A percentile compares a stretch with the other conserved stretches of the same genome.
Conservation (phyloP, 1,140 invertebrate species). For the Megathymus violae region DNA sequence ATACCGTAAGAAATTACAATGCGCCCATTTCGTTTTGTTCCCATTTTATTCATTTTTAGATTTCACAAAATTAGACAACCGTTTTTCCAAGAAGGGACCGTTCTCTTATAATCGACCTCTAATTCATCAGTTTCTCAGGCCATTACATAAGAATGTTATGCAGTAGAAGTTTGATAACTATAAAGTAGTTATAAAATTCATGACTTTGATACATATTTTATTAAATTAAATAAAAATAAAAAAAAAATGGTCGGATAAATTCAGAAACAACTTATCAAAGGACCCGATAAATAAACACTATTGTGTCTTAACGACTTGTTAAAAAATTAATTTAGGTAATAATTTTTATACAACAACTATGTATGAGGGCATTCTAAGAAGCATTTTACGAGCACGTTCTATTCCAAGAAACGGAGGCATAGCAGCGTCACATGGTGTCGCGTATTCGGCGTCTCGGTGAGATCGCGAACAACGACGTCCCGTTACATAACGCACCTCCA, state of each 20-base stretch:
- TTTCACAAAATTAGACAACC: conserved; percentile 32
- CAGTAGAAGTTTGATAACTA: neutral
- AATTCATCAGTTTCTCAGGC: conserved; percentile 48
- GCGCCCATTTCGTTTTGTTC: neutral
- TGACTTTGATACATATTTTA: too few relatives aligned
- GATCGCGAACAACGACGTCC: conserved; percentile 41
- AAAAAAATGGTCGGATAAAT: too few relatives aligned
- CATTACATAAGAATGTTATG: conserved; percentile 42
- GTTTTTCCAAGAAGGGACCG: conserved; percentile 47
- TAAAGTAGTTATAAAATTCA: neutral
- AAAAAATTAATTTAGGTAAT: too few relatives aligned
- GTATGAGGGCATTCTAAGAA: neutral
- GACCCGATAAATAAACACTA: too few relatives aligned
- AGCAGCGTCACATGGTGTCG: conserved; percentile 37
- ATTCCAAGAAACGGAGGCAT: conserved; percentile 35
- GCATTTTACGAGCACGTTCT: conserved; percentile 23
- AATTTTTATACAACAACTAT: too few relatives aligned
- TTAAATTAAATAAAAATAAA: too few relatives aligned
- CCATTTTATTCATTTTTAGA: neutral
- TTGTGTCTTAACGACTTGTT: too few relatives aligned
- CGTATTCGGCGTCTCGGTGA: conserved; percentile 19
- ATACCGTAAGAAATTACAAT: neutral
- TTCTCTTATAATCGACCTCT: conserved; percentile 46
- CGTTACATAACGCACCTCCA: conserved; percentile 76
- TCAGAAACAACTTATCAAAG: too few relatives aligned